Conservation (phyloP, 2,888 invertebrate genomes). For the Altica lythri region DNA sequence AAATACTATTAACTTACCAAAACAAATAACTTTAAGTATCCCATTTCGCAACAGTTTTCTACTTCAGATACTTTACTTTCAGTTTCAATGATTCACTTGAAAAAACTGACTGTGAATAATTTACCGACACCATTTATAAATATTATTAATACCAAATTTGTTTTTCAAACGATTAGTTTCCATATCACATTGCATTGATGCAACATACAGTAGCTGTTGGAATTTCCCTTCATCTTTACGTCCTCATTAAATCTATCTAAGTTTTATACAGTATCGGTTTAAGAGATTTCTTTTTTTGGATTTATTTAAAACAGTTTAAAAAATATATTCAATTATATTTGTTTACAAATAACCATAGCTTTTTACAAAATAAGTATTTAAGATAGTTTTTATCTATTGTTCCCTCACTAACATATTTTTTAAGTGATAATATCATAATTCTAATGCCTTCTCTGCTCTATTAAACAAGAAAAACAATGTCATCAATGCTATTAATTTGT, state of each 20-base stretch:
- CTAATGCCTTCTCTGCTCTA: too few species aligned
- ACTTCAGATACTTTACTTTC: constrained; percentile 12
- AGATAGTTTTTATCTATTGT: too few species aligned
- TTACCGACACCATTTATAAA: constrained; percentile 5
- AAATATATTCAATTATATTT: too few species aligned
- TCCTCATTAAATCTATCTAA: too few species aligned
- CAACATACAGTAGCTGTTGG: background rate
- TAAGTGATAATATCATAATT: too few species aligned
- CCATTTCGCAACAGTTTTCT: constrained; percentile 14
- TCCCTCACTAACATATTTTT: too few species aligned
- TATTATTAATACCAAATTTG: constrained; percentile 9
- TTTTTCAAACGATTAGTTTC: constrained; percentile 16
- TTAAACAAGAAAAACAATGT: constrained; percentile 10
- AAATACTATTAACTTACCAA: constrained; percentile 18
- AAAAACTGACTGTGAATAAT: constrained; percentile 15
- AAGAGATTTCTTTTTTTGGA: too few species aligned
- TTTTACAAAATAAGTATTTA: too few species aligned
- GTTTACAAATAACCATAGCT: too few species aligned
- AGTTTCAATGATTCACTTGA: constrained; percentile 4
- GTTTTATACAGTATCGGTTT: too few species aligned
- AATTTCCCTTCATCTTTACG: constrained; percentile 5
- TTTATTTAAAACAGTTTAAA: too few species aligned
- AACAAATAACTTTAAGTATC: constrained; percentile 11
- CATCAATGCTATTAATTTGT: constrained; percentile 2
- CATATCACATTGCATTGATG: constrained; percentile 9